phyloP scores from a whole-genome alignment of 2,113 vertebrate species.

The Oryzias javanicus region DNA sequence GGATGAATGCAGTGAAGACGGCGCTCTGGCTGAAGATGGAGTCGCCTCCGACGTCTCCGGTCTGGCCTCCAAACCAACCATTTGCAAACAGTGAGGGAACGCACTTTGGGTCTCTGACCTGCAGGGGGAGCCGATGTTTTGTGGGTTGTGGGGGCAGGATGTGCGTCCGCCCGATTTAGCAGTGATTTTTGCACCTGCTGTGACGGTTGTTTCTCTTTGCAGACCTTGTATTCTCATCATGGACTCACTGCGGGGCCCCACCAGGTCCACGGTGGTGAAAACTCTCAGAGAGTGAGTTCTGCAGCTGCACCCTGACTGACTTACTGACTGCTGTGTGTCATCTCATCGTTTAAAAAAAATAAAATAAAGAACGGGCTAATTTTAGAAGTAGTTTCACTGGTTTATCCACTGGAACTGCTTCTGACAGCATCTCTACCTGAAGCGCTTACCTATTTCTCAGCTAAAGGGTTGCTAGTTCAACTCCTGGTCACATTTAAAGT shows the following conservation, averaged over 20 bases:
- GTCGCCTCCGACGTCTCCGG: constrained; percentile 78
- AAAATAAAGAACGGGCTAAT: too few relatives aligned
- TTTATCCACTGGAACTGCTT: too few relatives aligned
- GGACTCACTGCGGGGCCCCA: constrained; percentile 94
- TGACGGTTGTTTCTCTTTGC: constrained; percentile 12
- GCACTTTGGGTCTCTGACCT: not conserved
- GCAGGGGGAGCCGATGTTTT: constrained; percentile 15
- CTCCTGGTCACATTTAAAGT: too few relatives aligned
- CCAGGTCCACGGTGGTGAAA: constrained; percentile 92
- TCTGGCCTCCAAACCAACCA: constrained; percentile 79
- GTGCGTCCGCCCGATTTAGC: not conserved
- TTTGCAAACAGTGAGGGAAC: constrained; percentile 91
- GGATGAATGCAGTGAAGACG: constrained; percentile 95
- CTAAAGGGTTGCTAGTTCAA: too few relatives aligned
- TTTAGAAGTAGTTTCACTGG: too few relatives aligned
- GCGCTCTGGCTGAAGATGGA: constrained; percentile 82
- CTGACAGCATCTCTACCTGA: too few relatives aligned
- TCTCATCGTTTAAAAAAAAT: too few relatives aligned
- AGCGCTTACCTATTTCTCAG: too few relatives aligned
- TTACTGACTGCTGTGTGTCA: too few relatives aligned
- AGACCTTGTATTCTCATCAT: constrained; percentile 98
- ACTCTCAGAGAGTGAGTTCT: constrained; percentile 92
- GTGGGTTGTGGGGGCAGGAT: not conserved
- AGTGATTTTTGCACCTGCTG: too few relatives aligned
- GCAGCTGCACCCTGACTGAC: not conserved